phyloP scores from a whole-genome alignment of 2,113 vertebrate species.

The Polypterus senegalus region DNA sequence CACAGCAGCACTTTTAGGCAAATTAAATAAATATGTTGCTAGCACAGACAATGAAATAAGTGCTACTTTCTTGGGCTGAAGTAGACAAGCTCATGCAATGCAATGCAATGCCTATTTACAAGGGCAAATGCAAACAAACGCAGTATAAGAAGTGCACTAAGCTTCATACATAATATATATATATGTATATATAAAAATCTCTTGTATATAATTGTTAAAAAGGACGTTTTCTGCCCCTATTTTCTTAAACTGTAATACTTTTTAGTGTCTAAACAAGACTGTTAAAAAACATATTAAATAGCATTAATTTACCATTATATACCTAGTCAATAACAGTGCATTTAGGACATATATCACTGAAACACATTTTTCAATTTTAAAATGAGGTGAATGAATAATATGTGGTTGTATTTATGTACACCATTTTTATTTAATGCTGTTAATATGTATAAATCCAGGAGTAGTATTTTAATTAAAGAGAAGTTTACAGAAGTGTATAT shows the following conservation, averaged over 20 bases:
- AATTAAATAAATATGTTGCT: slow-evolving; percentile 37
- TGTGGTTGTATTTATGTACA: slow-evolving; percentile 63
- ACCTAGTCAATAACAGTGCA: slow-evolving; percentile 82
- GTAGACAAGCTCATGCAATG: slow-evolving; percentile 39
- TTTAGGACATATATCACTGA: slow-evolving; percentile 64
- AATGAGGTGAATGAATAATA: slow-evolving; percentile 56
- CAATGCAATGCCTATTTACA: slow-evolving; percentile 40
- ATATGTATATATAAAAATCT: slow-evolving; percentile 34
- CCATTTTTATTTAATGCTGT: slow-evolving; percentile 42
- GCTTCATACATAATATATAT: slow-evolving; percentile 33
- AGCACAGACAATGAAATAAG: slow-evolving; percentile 34
- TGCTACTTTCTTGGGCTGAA: slow-evolving; percentile 25
- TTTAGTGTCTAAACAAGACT: slow-evolving; percentile 81
- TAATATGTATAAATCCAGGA: slow-evolving; percentile 2
- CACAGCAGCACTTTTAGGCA: slow-evolving; percentile 34
- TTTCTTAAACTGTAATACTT: slow-evolving; percentile 58
- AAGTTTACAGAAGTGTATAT: too few relatives aligned
- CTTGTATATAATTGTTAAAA: slow-evolving; percentile 56
- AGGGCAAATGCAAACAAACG: slow-evolving; percentile 45
- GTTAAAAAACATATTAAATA: slow-evolving; percentile 78
- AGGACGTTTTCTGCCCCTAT: slow-evolving; percentile 52
- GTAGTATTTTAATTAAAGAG: too few relatives aligned
- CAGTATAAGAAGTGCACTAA: slow-evolving; percentile 48
- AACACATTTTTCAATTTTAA: slow-evolving; percentile 50
- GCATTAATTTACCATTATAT: slow-evolving; percentile 80